Base-by-base conservation (phyloP, 2,113 vertebrate genomes). In the Tyto alba region DNA sequence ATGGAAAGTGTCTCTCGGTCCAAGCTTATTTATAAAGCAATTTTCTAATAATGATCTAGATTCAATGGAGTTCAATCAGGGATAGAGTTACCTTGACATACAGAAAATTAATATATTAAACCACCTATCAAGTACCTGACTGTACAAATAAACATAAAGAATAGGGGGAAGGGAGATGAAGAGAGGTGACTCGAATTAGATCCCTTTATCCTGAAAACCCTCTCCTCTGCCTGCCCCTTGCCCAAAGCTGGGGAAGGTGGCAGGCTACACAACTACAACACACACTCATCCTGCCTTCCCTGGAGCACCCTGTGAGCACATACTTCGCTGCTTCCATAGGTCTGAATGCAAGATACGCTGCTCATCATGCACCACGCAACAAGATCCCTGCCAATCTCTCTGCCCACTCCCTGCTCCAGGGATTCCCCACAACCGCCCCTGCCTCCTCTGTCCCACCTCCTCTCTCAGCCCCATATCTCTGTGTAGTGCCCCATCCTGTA, bases 21-120 rank as follows among this genome's bases (percentile, higher is more conserved):
- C 85, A 93, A 71, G 40, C 14, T 96, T 93, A 93, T 93, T 94
- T 97, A 95, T 89, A 94, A 96, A 92, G 53, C 73, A 93, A 78
- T 86, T 96, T 94, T 90, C 64, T 92, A 95, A 95, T 96, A 96
- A 82, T 81, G 50, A 88, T 86, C 76, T 94, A 77, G 66, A 93
- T 92, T 94, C 73, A 81, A 34, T 50, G 62, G 47, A 94, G 86
- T 87, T 96, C 85, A 88, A 89, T 68, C 92, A 64, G 27, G 50
- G 68, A 78, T 87, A 66, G 73, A 80, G 48, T 83, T 93, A 87
- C 47, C 55, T 73, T 91, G 62, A 72, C 53, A 88, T 41, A 91
- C 7, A 73, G 80, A 88, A 91, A 93, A 88, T 93, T 8, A 91
- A 79, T 91, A 91, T 60, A 88, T 95, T 79, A 94, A 95, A 53